These are phyloP conservation scores for Seira musarum DNA, from an alignment of 2,888 invertebrate genomes.

Conservation along the genomic window DNA sequence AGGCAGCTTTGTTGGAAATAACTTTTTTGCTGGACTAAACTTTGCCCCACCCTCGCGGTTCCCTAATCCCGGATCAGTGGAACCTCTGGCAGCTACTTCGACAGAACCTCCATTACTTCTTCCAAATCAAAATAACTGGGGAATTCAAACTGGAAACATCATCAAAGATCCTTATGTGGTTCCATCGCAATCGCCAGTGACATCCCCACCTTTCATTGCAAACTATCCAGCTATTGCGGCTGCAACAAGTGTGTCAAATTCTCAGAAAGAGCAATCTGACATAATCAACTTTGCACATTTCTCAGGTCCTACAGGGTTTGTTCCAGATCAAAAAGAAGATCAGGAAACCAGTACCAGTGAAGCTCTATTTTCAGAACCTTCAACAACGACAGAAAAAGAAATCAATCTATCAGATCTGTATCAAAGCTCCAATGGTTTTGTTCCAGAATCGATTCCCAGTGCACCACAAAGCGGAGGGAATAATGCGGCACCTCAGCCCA, in stretches of 20 bases:
- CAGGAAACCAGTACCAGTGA: neutral
- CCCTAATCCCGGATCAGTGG: neutral
- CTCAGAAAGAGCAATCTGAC: too few species aligned
- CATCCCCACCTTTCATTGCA: neutral
- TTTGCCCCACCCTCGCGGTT: neutral
- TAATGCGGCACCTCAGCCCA: neutral
- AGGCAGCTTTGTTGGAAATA: neutral
- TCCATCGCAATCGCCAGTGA: too few species aligned
- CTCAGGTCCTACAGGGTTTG: neutral
- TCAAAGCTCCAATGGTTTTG: neutral
- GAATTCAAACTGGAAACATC: neutral
- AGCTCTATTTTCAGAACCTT: neutral
- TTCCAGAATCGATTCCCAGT: conserved; percentile 5
- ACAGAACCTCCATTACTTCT: neutral
- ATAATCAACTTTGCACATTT: neutral
- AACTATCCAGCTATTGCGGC: too few species aligned
- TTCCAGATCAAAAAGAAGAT: neutral
- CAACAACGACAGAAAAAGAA: neutral
- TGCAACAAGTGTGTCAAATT: too few species aligned
- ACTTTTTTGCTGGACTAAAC: neutral
- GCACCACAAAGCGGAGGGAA: neutral
- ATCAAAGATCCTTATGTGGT: neutral
- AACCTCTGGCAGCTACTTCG: neutral
- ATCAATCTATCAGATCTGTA: neutral
- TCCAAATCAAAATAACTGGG: neutral